Evolutionary conservation across 2,797 vertebrate species (phyloP), one percentile per base, ranked within the genome.

Genomic region (Chanos chanos): DNA sequence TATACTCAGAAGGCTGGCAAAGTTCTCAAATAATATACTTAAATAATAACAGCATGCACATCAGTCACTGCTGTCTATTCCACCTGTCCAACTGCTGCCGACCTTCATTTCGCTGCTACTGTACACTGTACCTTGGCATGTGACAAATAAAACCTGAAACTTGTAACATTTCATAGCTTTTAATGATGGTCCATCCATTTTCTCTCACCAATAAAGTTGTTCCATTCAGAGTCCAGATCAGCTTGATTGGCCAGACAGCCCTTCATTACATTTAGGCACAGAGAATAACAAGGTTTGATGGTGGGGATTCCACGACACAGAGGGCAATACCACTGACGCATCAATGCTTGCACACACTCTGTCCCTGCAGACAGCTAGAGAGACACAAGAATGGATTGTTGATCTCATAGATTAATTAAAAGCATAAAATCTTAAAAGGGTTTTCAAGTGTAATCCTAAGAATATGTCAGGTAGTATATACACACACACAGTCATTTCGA

Each of bases 181-280:
- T 21, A 33, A 72, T 79, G 64, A 70, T 6, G 15, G 2, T 4
- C 27, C 28, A 19, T 45, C 30, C 31, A 2, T 31, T 5, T 2
- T 55, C 58, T 77, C 86, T 83, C 79, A 96, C 94, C 93, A 53
- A 96, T 89, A 67, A 92, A 93, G 74, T 85, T 87, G 66, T 90
- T 91, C 94, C 94, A 96, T 56, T 94, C 92, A 0, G 87, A 79
- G 51, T 94, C 90, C 73, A 96, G 80, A 68, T 92, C 90, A 0
- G 87, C 90, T 78, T 86, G 85, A 82, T 89, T 92, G 77, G 91
- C 91, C 16, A 94, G 83, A 76, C 93, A 96, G 72, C 92, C 93
- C 77, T 92, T 92, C 89, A 92, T 90, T 75, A 95, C 90, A 1
- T 94, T 94, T 50, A 94, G 91, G 76, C 93, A 94, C 68, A 95